phyloP scores from a whole-genome alignment of 2,113 vertebrate species.

The Ageneiosus marmoratus region DNA sequence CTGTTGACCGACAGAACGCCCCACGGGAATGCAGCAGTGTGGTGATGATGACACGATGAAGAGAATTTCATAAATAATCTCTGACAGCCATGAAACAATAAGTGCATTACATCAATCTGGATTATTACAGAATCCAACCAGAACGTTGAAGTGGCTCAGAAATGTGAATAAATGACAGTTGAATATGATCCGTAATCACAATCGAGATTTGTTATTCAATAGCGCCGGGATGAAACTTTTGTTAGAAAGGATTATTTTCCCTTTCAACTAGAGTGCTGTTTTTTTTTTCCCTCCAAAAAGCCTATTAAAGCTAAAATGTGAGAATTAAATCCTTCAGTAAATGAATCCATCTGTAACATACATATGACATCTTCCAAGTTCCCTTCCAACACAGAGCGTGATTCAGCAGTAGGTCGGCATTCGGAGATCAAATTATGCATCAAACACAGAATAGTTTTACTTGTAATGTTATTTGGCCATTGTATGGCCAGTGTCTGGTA shows the following conservation, averaged over 20 bases:
- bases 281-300: background rate
- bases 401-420: background rate
- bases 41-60: conserved; percentile 23
- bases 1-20: conserved; percentile 34
- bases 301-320: background rate
- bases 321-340: background rate
- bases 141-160: conserved; percentile 9
- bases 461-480: no score
- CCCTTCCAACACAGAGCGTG: background rate
- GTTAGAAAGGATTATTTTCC: background rate
- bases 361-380: background rate
- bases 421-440: background rate
- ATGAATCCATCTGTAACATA: background rate
- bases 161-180: conserved; percentile 22
- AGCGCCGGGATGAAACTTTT: background rate
- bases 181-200: conserved; percentile 37
- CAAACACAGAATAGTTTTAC: no score
- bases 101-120: conserved; percentile 36
- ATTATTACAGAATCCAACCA: conserved; percentile 27
- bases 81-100: conserved; percentile 39
- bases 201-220: conserved; percentile 24
- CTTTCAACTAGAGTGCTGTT: background rate
- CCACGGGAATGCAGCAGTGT: conserved; percentile 24
- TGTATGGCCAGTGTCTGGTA: no score
- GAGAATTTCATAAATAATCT: conserved; percentile 41